Evolutionary conservation across 2,797 vertebrate genomes (phyloP), one percentile per base, ranked within the genome.

Genomic region (Sphenodon punctatus): DNA sequence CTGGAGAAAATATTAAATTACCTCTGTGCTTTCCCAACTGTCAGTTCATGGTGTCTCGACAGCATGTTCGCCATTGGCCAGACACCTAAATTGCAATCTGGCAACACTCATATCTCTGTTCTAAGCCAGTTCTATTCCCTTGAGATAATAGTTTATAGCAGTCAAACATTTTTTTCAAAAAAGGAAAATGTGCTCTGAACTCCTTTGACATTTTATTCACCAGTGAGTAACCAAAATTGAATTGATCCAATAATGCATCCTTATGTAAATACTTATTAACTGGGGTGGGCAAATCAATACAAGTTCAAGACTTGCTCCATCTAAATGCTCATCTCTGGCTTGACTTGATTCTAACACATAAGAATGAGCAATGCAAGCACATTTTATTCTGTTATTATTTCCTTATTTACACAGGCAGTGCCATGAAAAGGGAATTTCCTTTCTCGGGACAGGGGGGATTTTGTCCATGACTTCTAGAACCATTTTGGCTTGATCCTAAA

Each of bases 51-150:
- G 41, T 71, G 30, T 53, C 71, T 73, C 1, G 1, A 53, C 56
- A 87, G 22, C 32, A 17, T 43, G 22, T 48, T 87, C 14, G 0
- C 51, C 38, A 59, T n/a, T 70, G 78, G 88, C 81, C 79, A 85
- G 83, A 78, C 66, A 80, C 36, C 63, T 70, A 70, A 89, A 82
- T 5, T 74, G 65, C 56, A 43, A 74, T 88, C 78, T 88, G 77
- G 60, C 20, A 88, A 72, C 11, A 58, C 51, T 84, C 67, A 78
- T 6, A 61, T 48, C 36, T 69, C 69, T 71, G 20, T 36, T 80
- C 36, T 72, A 58, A 78, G 42, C 38, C 60, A 71, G 60, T 34
- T 13, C 55, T 68, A 80, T 38, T 38, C n/a, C 7, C 15, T 10
- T 53, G 56, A 59, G 39, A 88, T 12, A 63, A 53, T 56, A 45